Base-by-base conservation (phyloP, 2,113 vertebrate species). In the Dipodomys ordii region DNA sequence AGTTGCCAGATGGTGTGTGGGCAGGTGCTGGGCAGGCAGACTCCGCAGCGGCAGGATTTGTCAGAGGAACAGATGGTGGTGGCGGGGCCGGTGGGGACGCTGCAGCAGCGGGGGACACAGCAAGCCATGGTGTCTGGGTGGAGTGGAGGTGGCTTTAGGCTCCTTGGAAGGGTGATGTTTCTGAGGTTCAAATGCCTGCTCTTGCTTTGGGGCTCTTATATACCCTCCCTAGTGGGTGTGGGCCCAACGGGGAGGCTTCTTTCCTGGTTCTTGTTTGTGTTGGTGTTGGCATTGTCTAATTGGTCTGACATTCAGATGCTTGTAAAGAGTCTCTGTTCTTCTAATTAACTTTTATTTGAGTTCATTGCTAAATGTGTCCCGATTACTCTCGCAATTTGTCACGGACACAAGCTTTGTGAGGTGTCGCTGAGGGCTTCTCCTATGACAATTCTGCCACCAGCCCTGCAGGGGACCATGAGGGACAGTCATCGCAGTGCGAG, bases 1-100 rank as follows among this genome's bases (percentile, higher is more conserved):
- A 97, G 94, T 2, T 92, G 25, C 96, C 96, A 97, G 4, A 92
- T 73, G 0, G 97, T 97, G 74, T 96, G 96, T 15, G 96, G 96
- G 92, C 97, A 97, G 95, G 96, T 96, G 95, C 97, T 97, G 92
- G 97, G 97, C 92, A 97, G 96, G 96, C 97, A 97, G 96, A 97
- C 97, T 32, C 97, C 97, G 0, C 89, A 91, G 89, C 89, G 89
- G 46, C 89, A 91, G 80, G 80, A 91, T n/a, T 91, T 91, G 89
- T 83, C 80, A 0, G 71, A 92, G 81, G 95, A 89, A 81, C 95
- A 96, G 95, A 96, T 93, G 91, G 95, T 96, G 95, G 95, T 96
- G 95, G 97, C 96, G 0, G 97, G 97, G 22, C 95, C 78, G 0
- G 94, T 96, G 95, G 90, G 94, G 90, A 95, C 83, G 0, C 96